Conservation (phyloP, 2,797 vertebrate species). For the Liparis tanakae region DNA sequence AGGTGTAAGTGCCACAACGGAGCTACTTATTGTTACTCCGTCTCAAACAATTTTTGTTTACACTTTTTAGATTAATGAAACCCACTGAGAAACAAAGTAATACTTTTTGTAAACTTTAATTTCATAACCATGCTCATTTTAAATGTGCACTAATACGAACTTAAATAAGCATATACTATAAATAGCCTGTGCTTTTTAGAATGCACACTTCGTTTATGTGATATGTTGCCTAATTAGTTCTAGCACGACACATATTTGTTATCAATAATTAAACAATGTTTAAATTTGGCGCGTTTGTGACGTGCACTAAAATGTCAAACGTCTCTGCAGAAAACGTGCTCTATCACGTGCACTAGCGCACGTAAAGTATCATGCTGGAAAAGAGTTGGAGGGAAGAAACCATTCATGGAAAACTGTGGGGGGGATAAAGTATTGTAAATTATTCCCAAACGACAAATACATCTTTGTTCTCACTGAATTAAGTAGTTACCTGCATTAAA, state of each 20-base stretch:
- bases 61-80: neutral
- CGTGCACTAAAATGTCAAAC: neutral
- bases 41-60: neutral
- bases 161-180: neutral
- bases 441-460: neutral
- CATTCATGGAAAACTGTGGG: neutral
- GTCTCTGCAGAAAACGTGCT: neutral
- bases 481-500: neutral
- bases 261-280: neutral
- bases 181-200: neutral
- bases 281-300: neutral
- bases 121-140: neutral
- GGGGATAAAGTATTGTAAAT: neutral
- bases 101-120: neutral
- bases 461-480: neutral
- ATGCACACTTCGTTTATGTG: no score
- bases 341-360: constrained; percentile 27
- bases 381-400: neutral
- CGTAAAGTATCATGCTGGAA: constrained; percentile 26
- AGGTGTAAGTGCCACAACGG: no score
- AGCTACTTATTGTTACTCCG: neutral
- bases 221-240: neutral
- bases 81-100: neutral
- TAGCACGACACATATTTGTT: neutral
- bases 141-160: neutral